Conservation (phyloP, 2,113 vertebrate genomes). For the Brienomyrus brachyistius region DNA sequence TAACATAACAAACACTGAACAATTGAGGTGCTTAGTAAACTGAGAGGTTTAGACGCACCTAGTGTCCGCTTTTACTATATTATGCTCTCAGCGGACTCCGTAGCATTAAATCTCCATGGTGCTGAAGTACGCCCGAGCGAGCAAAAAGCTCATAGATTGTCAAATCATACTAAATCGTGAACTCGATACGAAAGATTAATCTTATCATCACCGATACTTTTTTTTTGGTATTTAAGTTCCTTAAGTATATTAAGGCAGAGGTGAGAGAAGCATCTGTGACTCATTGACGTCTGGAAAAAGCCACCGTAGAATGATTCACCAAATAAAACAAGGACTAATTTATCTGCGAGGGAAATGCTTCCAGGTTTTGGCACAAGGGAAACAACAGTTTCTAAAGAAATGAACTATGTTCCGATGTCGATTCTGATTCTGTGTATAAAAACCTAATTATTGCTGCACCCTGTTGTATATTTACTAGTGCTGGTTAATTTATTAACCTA, state of each 20-base stretch:
- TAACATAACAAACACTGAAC: background rate
- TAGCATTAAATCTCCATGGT: background rate
- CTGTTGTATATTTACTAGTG: background rate
- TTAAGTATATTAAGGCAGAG: background rate
- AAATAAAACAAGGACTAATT: background rate
- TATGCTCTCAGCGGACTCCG: background rate
- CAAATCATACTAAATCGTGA: background rate
- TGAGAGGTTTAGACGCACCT: background rate
- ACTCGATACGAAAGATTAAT: background rate
- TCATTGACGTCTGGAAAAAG: background rate
- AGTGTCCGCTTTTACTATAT: background rate
- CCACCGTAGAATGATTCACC: conserved; percentile 5
- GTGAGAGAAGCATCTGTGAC: background rate
- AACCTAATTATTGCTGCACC: background rate
- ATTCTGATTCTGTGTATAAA: background rate
- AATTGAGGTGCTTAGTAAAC: background rate
- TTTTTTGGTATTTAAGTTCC: background rate
- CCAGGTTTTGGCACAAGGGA: conserved; percentile 38
- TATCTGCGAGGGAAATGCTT: conserved; percentile 48
- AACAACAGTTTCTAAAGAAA: conserved; percentile 46
- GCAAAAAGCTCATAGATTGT: background rate
- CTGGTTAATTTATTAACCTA: background rate
- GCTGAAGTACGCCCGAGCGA: background rate
- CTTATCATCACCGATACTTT: background rate
- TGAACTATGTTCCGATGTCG: conserved; percentile 13